Conservation (phyloP, 2,797 vertebrate genomes). For the Gastrophryne carolinensis region DNA sequence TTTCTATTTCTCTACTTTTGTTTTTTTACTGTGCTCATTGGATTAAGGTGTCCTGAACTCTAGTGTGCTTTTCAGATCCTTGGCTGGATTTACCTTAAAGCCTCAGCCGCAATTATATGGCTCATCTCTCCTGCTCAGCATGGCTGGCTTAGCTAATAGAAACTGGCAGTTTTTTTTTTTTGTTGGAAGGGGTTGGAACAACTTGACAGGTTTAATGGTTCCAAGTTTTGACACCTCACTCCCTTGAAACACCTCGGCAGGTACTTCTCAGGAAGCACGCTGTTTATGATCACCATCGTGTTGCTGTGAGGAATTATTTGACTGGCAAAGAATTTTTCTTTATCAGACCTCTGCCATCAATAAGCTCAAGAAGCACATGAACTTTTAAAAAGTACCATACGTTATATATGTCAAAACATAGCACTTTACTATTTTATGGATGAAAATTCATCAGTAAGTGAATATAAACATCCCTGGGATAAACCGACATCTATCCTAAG, state of each 20-base stretch:
- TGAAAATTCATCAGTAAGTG: too few species aligned
- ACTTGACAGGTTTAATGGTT: conserved; percentile 25
- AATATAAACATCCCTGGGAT: too few species aligned
- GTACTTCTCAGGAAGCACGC: conserved; percentile 1
- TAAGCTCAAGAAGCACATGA: too few species aligned
- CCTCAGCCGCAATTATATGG: conserved; percentile 5
- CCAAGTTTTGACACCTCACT: conserved; percentile 7
- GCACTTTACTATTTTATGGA: too few species aligned
- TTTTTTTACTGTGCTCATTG: background rate
- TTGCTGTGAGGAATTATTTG: background rate
- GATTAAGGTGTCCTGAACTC: background rate
- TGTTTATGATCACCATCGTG: background rate
- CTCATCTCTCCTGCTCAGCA: conserved; percentile 26
- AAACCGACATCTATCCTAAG: too few species aligned
- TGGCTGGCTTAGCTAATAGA: conserved; percentile 31
- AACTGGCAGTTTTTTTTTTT: conserved; percentile 37
- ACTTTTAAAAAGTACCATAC: too few species aligned
- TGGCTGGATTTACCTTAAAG: conserved; percentile 3
- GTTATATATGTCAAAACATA: too few species aligned
- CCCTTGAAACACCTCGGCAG: background rate
- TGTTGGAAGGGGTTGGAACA: conserved; percentile 20
- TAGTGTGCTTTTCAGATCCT: conserved; percentile 30
- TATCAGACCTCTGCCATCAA: too few species aligned
- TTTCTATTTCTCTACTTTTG: background rate
- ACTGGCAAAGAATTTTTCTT: background rate